phyloP scores from a whole-genome alignment of 2,888 invertebrate genomes.

The Stenodema calcarata region DNA sequence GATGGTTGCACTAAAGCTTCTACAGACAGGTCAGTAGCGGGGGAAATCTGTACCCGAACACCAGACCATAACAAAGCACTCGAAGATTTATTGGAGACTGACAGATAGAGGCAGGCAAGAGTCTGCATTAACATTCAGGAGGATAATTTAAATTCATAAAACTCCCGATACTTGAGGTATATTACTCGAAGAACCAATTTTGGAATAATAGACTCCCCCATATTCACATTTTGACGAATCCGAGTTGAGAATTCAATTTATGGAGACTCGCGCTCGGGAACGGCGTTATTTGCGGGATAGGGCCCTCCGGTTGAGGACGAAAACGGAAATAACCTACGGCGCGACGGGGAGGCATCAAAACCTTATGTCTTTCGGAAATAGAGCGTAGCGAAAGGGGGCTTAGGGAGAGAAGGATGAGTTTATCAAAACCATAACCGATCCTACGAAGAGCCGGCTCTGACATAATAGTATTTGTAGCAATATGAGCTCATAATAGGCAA shows the following conservation, averaged over 20 bases:
- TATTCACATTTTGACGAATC: neutral
- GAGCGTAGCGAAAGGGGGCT: neutral
- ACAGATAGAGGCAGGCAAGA: too few species aligned
- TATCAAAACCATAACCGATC: conserved; percentile 9
- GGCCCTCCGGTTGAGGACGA: neutral
- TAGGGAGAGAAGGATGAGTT: neutral
- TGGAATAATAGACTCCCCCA: neutral
- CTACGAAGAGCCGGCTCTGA: neutral
- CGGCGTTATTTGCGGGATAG: neutral
- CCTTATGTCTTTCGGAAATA: conserved; percentile 2
- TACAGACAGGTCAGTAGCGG: too few species aligned
- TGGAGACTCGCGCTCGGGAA: neutral
- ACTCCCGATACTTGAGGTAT: too few species aligned
- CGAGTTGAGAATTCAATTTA: neutral
- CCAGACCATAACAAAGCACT: too few species aligned
- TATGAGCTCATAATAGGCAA: conserved; percentile 24
- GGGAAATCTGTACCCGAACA: too few species aligned
- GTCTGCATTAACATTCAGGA: too few species aligned
- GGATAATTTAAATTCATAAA: too few species aligned
- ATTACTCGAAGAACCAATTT: too few species aligned
- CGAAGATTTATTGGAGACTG: too few species aligned
- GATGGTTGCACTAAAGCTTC: too few species aligned
- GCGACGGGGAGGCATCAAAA: neutral
- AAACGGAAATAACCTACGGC: neutral
- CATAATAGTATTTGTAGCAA: conserved; percentile 23